Evolutionary conservation across 64 coral and sea anemone genomes (phyloP), one percentile per base, ranked within the genome.

Genomic region (Pocillopora damicornis): DNA sequence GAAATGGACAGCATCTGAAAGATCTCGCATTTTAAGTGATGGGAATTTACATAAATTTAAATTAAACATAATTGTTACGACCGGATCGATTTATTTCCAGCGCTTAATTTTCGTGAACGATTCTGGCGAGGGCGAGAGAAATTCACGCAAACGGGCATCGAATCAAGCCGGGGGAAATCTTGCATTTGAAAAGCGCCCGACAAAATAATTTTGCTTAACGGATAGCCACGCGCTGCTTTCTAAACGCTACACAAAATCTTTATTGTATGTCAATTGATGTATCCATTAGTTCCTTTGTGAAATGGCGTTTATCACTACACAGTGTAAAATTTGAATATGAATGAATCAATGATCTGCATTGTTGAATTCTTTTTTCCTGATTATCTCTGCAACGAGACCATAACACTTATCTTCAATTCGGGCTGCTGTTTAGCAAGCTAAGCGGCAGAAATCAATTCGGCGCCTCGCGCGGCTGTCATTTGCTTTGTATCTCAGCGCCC

Each of bases 251-350:
- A 93, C 91, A 93, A 93, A 93, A 93, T 76, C 88, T 93, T 83
- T 85, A 93, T 93, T 93, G 91, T 93, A 77, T 76, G 82, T 88
- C 92, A 94, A 94, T 94, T 94, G 88, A 89, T 94, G 80, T 94
- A 87, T 90, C 92, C 91, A 94, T 94, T 94, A 94, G 81, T 77
- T 38, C 75, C 60, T 90, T 94, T 94, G 92, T 94, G 81, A 26
- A 18, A 90, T 88, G 68, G 57, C 91, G 91, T 89, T 96, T 96
- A 96, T 81, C 78, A 89, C 91, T 75, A 64, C 77, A 90, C 77
- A 84, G 83, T 20, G 77, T 20, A 36, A 87, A 93, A 96, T 96
- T 96, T 96, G 94, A 96, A 96, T 96, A 96, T 90, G 94, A 96
- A 96, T 93, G 74, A 80, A 69, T 84, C 86, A 73, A 90, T 92